Base-by-base conservation (phyloP, 2,113 vertebrate species). In the Spizaetus ornatus region DNA sequence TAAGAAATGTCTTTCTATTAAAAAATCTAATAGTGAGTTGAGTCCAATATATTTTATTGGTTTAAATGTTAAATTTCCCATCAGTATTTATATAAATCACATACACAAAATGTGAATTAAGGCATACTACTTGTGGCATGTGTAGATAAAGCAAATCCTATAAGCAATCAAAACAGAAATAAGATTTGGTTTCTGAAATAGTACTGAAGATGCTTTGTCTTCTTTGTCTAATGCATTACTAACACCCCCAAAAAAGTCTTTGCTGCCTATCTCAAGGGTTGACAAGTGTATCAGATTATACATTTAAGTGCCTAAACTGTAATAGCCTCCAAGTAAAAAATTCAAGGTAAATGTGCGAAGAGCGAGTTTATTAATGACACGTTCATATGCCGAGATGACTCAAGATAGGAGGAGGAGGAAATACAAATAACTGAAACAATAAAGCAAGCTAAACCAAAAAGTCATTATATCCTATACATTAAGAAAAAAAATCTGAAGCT, bases 61-160 rank as follows among this genome's bases (percentile, higher is more conserved):
- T 85, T 91, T 74, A 93, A 50, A 86, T 66, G 93, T 94, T 88
- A 94, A 42, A 38, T 84, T 78, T 94, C 32, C 86, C 43, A 74
- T 78, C 86, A 67, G 32, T 73, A 86, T 86, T 86, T 94, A 84
- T 38, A 94, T 95, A 94, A 96, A 95, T 96, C 91, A 94, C 56
- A n/a, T 47, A 42, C 3, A 90, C 27, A 87, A 82, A 91, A 76
- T 61, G 56, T 79, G 89, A 93, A 72, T 76, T 63, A 58, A 83
- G 18, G 47, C 66, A 70, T 81, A 22, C 40, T 70, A n/a, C 58
- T 72, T 61, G 26, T 34, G 53, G 82, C 62, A 45, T 40, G 32
- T 89, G 73, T 71, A 87, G 77, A 84, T 65, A 87, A 93, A 94
- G 91, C 22, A 93, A 86, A 82, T 71, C 47, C 69, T 67, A 12